Evolutionary conservation across 2,888 invertebrate genomes (phyloP), one percentile per base, ranked within the genome.

Genomic region (Eupithecia tripunctaria): DNA sequence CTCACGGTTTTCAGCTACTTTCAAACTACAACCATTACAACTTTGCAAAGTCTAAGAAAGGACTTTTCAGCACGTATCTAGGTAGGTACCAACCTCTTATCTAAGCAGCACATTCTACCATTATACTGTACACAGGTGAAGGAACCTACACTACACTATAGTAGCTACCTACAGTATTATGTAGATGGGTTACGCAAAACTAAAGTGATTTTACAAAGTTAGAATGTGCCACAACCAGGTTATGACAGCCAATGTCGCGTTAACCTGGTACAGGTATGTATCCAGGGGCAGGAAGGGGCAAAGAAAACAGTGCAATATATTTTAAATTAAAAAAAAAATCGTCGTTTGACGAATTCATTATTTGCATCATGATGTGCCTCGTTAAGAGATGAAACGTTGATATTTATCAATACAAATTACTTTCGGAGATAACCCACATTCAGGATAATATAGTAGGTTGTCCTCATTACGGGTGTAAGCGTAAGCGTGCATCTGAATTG

Each of bases 191-290:
- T 81, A 81, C 74, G 76, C 76, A 72, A 74, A 84, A 85, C 83
- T 83, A 81, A 83, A 86, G 84, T 85, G 82, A 85, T 85, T 85
- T 84, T 81, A 81, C 82, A 79, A 84, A 85, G 79, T 85, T 85
- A 73, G 74, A 72, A 67, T 67, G 68, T 69, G 69, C 62, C 60
- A 67, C 70, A 66, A 51, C 66, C 29, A 29, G 68, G 72, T 68
- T 68, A 68, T 70, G 68, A 41, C 63, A 71, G 65, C 60, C 71
- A 68, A 68, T 66, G 68, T 71, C 65, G 60, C 43, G 36, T 71
- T 73, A 69, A 63, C 69, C 64, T 41, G 36, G 41, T 6, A 51
- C 67, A 67, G 67, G 56, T 47, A 1, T n/a, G 71, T 47, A 29
- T 27, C 27, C 2, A 71, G 67, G 27, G 10, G 14, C 10, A 18